Conservation (phyloP, 2,888 invertebrate genomes). For the Acholoe squamosa region DNA sequence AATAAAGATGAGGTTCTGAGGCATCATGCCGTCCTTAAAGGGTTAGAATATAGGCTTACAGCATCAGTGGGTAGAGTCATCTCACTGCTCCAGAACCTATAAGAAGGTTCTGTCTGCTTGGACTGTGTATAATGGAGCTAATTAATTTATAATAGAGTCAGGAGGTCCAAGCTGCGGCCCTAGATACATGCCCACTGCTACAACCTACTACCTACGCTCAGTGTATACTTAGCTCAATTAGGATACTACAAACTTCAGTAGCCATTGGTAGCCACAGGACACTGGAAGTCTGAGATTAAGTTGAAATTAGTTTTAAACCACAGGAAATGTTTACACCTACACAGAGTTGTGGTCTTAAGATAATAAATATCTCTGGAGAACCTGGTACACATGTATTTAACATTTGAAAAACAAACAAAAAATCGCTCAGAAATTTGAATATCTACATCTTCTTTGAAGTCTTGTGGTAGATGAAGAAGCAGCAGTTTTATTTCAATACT, state of each 20-base stretch:
- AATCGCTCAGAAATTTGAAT: no score
- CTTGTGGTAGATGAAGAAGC: no score
- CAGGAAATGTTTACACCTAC: background rate
- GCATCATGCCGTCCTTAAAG: no score
- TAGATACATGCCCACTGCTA: background rate
- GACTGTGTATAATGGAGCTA: slow-evolving; percentile 7
- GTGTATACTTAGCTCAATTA: slow-evolving; percentile 1
- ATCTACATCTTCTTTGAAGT: no score
- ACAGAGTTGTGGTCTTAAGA: no score
- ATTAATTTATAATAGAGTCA: background rate
- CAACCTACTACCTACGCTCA: background rate
- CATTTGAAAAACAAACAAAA: no score
- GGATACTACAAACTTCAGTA: background rate
- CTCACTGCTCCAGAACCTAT: background rate
- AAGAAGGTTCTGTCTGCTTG: background rate
- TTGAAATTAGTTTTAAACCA: background rate
- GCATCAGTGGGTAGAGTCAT: background rate
- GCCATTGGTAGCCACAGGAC: background rate
- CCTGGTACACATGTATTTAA: no score
- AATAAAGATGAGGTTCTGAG: no score
- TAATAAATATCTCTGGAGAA: no score
- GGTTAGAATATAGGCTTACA: no score
- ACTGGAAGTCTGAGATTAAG: background rate
- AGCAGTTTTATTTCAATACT: no score
- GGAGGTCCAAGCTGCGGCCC: background rate